These are phyloP conservation scores for Montipora sp. DNA, from an alignment of 64 coral and sea anemone species.

Conservation along the genomic window DNA sequence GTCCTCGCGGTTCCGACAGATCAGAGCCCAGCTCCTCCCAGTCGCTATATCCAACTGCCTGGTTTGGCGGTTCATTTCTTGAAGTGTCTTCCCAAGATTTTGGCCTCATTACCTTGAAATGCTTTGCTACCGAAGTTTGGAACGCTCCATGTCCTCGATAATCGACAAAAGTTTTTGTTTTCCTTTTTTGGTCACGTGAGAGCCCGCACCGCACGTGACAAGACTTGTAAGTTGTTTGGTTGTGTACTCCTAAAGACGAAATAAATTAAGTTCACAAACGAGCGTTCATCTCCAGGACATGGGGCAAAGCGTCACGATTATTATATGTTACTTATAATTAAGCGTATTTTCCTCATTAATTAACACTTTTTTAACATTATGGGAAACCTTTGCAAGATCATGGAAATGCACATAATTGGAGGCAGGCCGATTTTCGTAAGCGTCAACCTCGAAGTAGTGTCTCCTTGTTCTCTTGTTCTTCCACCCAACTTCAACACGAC, in stretches of 20 bases:
- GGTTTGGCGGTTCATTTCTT: neutral
- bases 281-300: neutral
- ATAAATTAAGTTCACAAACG: neutral
- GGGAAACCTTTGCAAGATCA: too few species aligned
- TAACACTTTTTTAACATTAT: too few species aligned
- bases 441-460: too few species aligned
- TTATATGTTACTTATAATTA: too few species aligned
- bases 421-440: too few species aligned
- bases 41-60: neutral
- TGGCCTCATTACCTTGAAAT: neutral
- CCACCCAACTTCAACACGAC: too few species aligned
- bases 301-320: neutral
- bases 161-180: constrained; percentile 87
- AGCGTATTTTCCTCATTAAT: too few species aligned
- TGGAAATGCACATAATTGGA: too few species aligned
- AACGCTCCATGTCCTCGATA: constrained; percentile 88
- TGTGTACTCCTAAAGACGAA: constrained; percentile 80
- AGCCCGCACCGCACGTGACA: constrained; percentile 93
- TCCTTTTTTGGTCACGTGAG: constrained; percentile 98
- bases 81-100: neutral
- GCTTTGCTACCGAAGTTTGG: constrained; percentile 18
- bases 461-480: too few species aligned
- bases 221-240: constrained; percentile 94
- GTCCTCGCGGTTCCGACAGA: too few species aligned
- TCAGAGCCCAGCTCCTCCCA: neutral